Evolutionary conservation across 1,140 invertebrate genomes (phyloP).

Genomic region (Homalodisca vitripennis): DNA sequence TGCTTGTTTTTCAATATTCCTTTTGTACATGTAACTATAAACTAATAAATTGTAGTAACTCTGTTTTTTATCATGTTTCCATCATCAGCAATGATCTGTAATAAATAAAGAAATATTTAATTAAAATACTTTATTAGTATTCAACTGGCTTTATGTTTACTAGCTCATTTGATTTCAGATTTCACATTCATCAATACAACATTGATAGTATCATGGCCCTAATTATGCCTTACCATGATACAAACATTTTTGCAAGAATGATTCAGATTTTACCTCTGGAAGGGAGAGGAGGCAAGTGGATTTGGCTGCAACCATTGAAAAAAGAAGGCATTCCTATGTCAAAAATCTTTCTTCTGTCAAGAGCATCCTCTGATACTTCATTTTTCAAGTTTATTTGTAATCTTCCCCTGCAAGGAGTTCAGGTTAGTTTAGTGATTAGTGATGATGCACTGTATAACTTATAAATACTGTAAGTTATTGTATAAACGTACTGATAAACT

Average conservation of each 20-base stretch:
- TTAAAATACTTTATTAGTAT: too few relatives aligned
- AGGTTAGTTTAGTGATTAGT: constrained; percentile 51
- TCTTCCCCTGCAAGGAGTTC: constrained; percentile 62
- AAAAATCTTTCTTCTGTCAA: constrained; percentile 68
- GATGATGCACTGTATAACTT: too few relatives aligned
- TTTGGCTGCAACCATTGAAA: constrained; percentile 72
- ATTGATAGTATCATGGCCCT: constrained; percentile 73
- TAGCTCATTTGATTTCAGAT: too few relatives aligned
- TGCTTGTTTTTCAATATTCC: too few relatives aligned
- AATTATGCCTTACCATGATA: constrained; percentile 89
- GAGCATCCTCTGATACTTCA: constrained; percentile 63
- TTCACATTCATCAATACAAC: constrained; percentile 86
- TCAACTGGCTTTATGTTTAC: too few relatives aligned
- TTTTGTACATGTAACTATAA: too few relatives aligned
- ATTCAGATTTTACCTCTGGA: constrained; percentile 73
- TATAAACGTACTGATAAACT: background rate
- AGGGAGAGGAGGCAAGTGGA: constrained; percentile 63
- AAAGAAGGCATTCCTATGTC: constrained; percentile 69
- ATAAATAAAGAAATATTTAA: too few relatives aligned
- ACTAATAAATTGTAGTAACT: too few relatives aligned
- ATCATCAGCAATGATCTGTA: too few relatives aligned
- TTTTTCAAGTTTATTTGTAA: constrained; percentile 75
- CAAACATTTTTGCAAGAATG: constrained; percentile 80
- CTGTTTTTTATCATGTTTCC: too few relatives aligned
- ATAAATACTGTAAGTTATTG: background rate